These are phyloP conservation scores for Lasioglossum albipes DNA, from an alignment of 1,140 invertebrate species.

Conservation along the genomic window DNA sequence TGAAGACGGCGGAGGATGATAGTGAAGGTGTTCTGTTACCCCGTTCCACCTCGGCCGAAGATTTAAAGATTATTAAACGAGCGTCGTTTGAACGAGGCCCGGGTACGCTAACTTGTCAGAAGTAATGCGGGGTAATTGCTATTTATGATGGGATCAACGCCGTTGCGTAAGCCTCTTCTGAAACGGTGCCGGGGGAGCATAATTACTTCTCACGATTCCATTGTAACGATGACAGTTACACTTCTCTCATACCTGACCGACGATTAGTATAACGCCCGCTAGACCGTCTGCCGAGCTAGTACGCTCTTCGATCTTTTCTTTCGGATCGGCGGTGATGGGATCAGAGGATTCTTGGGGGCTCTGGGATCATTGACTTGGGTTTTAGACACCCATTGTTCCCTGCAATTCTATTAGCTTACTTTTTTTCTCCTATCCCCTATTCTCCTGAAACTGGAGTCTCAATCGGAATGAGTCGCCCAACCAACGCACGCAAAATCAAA, in stretches of 20 bases:
- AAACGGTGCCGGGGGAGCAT: slow-evolving; percentile 8
- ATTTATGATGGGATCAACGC: slow-evolving; percentile 40
- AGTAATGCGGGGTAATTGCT: slow-evolving; percentile 37
- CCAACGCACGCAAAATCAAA: no score
- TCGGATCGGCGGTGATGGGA: no score
- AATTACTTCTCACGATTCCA: slow-evolving; percentile 37
- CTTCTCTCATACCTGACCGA: slow-evolving; percentile 20
- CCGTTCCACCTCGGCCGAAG: not conserved
- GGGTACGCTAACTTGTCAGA: slow-evolving; percentile 21
- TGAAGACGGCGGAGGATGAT: slow-evolving; percentile 6
- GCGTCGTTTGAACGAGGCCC: not conserved
- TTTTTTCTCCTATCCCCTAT: no score
- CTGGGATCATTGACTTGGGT: no score
- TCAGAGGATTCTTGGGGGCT: no score
- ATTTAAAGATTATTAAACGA: slow-evolving; percentile 25
- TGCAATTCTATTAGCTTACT: no score
- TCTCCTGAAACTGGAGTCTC: no score
- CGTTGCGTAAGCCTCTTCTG: slow-evolving; percentile 22
- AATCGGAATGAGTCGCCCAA: no score
- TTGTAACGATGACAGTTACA: slow-evolving; percentile 34
- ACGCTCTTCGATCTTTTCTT: not conserved
- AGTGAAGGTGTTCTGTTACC: not conserved
- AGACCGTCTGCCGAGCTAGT: not conserved
- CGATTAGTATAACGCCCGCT: not conserved
- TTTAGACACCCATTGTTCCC: no score